These are phyloP conservation scores for Calyptommatus sinebrachiatus DNA, from an alignment of 2,113 vertebrate species.

Conservation along the genomic window DNA sequence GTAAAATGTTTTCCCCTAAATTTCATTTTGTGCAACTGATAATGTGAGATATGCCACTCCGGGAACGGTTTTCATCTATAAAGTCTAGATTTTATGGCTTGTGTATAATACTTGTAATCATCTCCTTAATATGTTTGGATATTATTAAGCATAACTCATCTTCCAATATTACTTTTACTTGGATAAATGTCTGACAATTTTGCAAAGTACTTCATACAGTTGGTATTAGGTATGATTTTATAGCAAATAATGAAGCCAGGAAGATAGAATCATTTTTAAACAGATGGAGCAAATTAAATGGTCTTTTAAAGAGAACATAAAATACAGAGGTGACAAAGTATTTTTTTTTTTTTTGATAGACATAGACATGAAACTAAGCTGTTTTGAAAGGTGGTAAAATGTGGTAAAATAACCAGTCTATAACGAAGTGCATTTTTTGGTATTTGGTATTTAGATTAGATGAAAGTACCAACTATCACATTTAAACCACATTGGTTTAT, in stretches of 20 bases:
- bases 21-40: slow-evolving; percentile 63
- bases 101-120: slow-evolving; percentile 58
- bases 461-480: too few species aligned
- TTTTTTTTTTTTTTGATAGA: background rate
- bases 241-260: background rate
- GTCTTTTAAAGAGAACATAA: background rate
- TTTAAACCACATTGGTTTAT: too few species aligned
- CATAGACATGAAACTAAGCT: background rate
- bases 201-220: slow-evolving; percentile 44
- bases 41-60: slow-evolving; percentile 62
- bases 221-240: slow-evolving; percentile 12
- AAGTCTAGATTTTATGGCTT: slow-evolving; percentile 57
- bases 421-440: too few species aligned
- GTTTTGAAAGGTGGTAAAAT: too few species aligned
- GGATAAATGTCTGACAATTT: slow-evolving; percentile 52
- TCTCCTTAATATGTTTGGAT: slow-evolving; percentile 56
- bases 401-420: too few species aligned
- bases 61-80: slow-evolving; percentile 58
- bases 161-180: slow-evolving; percentile 61
- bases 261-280: background rate
- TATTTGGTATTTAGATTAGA: too few species aligned
- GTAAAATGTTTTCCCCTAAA: slow-evolving; percentile 67
- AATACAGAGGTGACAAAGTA: background rate
- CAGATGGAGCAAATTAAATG: slow-evolving; percentile 2
- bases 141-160: slow-evolving; percentile 58